Base-by-base conservation (phyloP, 2,113 vertebrate species). In the Glareola pratincola region DNA sequence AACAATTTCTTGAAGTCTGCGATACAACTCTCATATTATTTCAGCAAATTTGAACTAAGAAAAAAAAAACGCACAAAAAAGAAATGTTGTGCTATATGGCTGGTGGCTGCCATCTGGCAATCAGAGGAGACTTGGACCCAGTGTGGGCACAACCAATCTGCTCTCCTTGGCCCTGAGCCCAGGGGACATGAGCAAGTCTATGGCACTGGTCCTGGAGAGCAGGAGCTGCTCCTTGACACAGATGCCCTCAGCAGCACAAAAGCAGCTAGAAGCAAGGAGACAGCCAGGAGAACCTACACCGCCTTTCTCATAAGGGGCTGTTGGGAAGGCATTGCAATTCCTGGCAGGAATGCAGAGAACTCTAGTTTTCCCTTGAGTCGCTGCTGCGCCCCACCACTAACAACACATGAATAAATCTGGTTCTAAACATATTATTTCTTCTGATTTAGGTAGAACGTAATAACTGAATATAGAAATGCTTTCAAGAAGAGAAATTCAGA, bases 401-500 rank as follows among this genome's bases (percentile, higher is more conserved):
- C 18, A 66, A 9, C 22, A 45, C 4, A 0, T 7, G 8, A 24
- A 67, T 34, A 88, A 87, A 87, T 39, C 62, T 82, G 30, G 6
- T 30, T 53, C 57, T 79, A 73, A 85, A 54, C 50, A 72, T 23
- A 72, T 32, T 26, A 10, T 17, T 15, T 54, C 20, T 94, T 68
- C 76, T 36, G 73, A 53, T 85, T 68, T 62, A 79, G n/a, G 57
- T 37, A n/a, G 41, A 50, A 66, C 2, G 1, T 23, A 85, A 57
- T 13, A 53, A 15, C 32, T 41, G 51, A 51, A 50, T 6, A 14
- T 1, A 84, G 64, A 81, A 67, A 39, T 32, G 51, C 41, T 59
- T 68, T 68, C 89, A 57, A 85, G 62, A 68, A 78, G 60, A 86
- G 39, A 81, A 85, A 75, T 60, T 73, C 83, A 39, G 80, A 91